phyloP scores from a whole-genome alignment of 2,113 vertebrate genomes.

The Podarcis muralis region DNA sequence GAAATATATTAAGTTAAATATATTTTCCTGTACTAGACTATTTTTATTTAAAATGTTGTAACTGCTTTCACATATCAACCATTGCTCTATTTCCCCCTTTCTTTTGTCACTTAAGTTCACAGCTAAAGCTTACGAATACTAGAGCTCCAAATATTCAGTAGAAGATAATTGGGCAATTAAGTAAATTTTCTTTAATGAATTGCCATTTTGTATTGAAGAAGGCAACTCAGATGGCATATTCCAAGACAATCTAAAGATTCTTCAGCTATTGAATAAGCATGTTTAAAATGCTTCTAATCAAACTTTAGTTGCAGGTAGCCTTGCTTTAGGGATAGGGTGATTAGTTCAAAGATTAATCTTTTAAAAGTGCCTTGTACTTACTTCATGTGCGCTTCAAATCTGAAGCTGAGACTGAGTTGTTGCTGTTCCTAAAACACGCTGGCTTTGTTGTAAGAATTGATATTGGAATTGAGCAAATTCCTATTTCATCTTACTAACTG shows the following conservation, averaged over 20 bases:
- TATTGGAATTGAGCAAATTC: not conserved
- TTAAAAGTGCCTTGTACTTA: conserved; percentile 72
- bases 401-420: not conserved
- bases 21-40: conserved; percentile 21
- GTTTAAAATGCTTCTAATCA: conserved; percentile 50
- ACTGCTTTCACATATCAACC: not conserved
- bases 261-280: conserved; percentile 21
- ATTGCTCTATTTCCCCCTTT: not conserved
- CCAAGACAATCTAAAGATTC: conserved; percentile 66
- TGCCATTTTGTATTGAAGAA: not conserved
- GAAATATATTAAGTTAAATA: not conserved
- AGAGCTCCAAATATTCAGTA: not conserved
- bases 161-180: not conserved
- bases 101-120: not conserved
- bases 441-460: not conserved
- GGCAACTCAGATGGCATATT: not conserved
- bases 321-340: not conserved
- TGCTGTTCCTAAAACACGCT: not conserved
- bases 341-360: conserved; percentile 36
- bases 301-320: conserved; percentile 37
- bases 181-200: not conserved
- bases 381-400: conserved; percentile 32
- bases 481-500: not conserved
- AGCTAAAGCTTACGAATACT: not conserved
- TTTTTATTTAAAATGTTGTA: not conserved